A percentile compares a stretch with the other conserved stretches of the same genome.
Evolutionary conservation across 2,888 invertebrate species (phyloP).

Genomic region (Bruchidius siliquastri): DNA sequence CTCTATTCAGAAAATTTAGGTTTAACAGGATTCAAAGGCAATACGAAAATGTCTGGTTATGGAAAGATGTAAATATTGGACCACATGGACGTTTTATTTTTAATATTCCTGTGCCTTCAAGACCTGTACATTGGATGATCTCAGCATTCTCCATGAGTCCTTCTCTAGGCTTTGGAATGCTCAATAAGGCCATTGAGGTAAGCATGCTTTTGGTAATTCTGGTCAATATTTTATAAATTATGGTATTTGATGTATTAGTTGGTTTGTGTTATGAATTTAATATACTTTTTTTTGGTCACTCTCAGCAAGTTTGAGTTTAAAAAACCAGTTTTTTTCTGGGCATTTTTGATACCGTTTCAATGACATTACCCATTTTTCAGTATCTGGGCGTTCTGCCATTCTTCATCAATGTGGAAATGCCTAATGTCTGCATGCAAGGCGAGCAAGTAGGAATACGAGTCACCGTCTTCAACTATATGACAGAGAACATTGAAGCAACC

Average conservation of each 20-base stretch:
- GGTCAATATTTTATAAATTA: no score
- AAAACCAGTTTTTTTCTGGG: no score
- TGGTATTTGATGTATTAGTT: no score
- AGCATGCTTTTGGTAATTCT: constrained; percentile 15
- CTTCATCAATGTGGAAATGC: constrained; percentile 93
- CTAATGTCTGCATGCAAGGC: constrained; percentile 68
- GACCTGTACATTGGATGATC: constrained; percentile 89
- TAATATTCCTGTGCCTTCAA: constrained; percentile 76
- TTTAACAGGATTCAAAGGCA: constrained; percentile 86
- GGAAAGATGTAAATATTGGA: constrained; percentile 90
- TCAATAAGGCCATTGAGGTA: constrained; percentile 71
- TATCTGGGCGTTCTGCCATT: constrained; percentile 89
- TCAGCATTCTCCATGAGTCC: constrained; percentile 89
- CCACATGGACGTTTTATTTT: constrained; percentile 87
- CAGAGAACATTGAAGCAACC: constrained; percentile 75
- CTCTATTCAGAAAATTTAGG: constrained; percentile 73
- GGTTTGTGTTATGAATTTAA: no score
- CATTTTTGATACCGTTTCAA: no score
- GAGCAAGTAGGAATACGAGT: constrained; percentile 92
- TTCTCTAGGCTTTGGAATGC: constrained; percentile 80
- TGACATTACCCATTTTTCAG: constrained; percentile 43
- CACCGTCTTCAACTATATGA: constrained; percentile 92
- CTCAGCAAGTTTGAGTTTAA: no score
- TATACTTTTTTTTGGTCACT: no score
- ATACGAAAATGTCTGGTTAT: constrained; percentile 93